These are phyloP conservation scores for Muscina levida DNA, from an alignment of 2,888 invertebrate species.

Conservation along the genomic window DNA sequence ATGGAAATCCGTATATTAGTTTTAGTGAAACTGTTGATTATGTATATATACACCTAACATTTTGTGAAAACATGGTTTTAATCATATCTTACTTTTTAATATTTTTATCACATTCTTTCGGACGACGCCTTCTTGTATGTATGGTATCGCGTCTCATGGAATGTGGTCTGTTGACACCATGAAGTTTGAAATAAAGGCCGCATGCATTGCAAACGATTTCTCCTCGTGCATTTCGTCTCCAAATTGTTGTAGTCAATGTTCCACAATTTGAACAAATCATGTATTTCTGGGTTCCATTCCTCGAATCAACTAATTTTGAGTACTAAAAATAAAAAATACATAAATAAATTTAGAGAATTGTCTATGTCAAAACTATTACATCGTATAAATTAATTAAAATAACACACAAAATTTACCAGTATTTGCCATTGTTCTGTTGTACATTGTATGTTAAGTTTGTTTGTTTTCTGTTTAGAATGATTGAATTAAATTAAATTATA, in stretches of 20 bases:
- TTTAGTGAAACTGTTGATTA: too few species aligned
- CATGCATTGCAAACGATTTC: slow-evolving; percentile 99
- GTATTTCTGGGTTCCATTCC: slow-evolving; percentile 81
- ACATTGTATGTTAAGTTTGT: too few species aligned
- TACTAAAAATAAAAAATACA: slow-evolving; percentile 63
- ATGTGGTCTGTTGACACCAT: slow-evolving; percentile 94
- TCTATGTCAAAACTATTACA: too few species aligned
- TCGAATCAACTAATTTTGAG: slow-evolving; percentile 68
- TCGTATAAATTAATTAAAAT: too few species aligned
- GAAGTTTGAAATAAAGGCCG: slow-evolving; percentile 97
- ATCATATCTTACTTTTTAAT: slow-evolving; percentile 81
- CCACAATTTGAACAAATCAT: slow-evolving; percentile 97
- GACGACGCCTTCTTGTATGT: slow-evolving; percentile 94
- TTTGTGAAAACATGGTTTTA: not conserved
- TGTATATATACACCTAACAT: too few species aligned
- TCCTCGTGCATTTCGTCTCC: slow-evolving; percentile 97
- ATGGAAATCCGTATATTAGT: too few species aligned
- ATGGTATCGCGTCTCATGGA: slow-evolving; percentile 98
- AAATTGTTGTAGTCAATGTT: slow-evolving; percentile 98
- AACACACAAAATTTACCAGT: too few species aligned
- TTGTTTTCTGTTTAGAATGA: too few species aligned
- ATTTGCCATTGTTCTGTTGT: too few species aligned
- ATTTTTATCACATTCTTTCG: slow-evolving; percentile 86
- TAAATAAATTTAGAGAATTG: too few species aligned
- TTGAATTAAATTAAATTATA: too few species aligned